phyloP scores from a whole-genome alignment of 2,888 invertebrate genomes.

The Orchesella flavescens region DNA sequence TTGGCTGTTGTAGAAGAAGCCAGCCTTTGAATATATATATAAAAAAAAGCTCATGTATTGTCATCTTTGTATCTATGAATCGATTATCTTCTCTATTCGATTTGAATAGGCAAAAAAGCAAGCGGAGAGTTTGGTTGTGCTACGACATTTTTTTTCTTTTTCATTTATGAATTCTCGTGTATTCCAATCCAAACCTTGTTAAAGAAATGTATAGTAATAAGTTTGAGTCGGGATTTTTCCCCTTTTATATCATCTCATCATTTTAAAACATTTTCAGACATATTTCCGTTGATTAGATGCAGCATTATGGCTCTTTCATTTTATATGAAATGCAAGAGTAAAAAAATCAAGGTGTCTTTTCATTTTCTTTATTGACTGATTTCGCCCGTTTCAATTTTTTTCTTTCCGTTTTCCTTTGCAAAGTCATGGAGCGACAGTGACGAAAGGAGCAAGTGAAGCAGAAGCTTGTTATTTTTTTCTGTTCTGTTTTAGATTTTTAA shows the following conservation, averaged over 20 bases:
- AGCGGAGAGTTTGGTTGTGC: too few species aligned
- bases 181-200: too few species aligned
- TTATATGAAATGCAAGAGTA: too few species aligned
- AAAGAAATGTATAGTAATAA: too few species aligned
- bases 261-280: neutral
- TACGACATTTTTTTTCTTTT: too few species aligned
- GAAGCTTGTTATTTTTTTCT: neutral
- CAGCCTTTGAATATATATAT: too few species aligned
- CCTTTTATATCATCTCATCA: neutral
- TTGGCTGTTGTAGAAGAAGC: too few species aligned
- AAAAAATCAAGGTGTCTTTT: slow-evolving; percentile 18
- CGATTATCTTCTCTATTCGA: slow-evolving; percentile 6
- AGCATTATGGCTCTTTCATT: neutral
- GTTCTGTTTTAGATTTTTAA: neutral
- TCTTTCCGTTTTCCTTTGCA: neutral
- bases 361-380: slow-evolving; percentile 34
- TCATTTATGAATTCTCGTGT: too few species aligned
- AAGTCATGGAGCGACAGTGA: neutral
- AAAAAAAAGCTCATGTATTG: neutral
- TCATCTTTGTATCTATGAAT: slow-evolving; percentile 9
- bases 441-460: neutral
- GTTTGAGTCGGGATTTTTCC: too few species aligned
- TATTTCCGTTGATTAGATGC: slow-evolving; percentile 1
- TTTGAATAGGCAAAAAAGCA: neutral
- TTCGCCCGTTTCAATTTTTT: neutral